These are phyloP conservation scores for Liodrosophila aerea DNA, from an alignment of 2,888 invertebrate species.

Conservation along the genomic window DNA sequence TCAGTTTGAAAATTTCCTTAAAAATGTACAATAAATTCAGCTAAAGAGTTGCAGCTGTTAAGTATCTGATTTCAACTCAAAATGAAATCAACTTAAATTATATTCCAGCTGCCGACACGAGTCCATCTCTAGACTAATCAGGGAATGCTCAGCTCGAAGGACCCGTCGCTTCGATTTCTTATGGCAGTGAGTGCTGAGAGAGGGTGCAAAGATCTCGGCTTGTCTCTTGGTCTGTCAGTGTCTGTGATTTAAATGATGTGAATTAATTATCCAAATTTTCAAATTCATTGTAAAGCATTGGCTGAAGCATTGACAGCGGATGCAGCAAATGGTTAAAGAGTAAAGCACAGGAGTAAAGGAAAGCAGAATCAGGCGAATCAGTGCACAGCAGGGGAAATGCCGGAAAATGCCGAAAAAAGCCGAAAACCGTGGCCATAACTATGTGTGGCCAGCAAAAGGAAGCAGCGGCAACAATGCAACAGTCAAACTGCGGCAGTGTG, in stretches of 20 bases:
- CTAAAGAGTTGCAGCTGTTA: too few relatives aligned
- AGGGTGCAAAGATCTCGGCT: constrained; percentile 19
- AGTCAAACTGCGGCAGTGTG: constrained; percentile 30
- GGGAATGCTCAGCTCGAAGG: constrained; percentile 11
- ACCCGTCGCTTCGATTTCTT: constrained; percentile 37
- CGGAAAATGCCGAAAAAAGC: constrained; percentile 36
- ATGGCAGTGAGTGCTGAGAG: constrained; percentile 5
- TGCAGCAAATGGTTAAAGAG: neutral
- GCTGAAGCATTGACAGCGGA: too few relatives aligned
- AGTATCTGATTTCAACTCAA: too few relatives aligned
- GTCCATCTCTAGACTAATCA: constrained; percentile 33
- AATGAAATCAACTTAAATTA: too few relatives aligned
- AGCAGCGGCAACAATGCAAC: constrained; percentile 56
- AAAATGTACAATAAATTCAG: too few relatives aligned
- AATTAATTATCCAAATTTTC: constrained; percentile 74
- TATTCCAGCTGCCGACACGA: neutral
- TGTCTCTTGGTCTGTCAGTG: constrained; percentile 25
- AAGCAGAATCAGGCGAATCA: constrained; percentile 52
- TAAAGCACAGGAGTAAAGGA: constrained; percentile 6
- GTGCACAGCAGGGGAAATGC: constrained; percentile 42
- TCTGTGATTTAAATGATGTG: constrained; percentile 77
- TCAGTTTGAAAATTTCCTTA: too few relatives aligned
- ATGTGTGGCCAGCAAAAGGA: constrained; percentile 70
- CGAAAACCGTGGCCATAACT: constrained; percentile 77
- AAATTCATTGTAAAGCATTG: constrained; percentile 35